phyloP scores from a whole-genome alignment of 2,797 vertebrate genomes.

The Rallus crepitans region DNA sequence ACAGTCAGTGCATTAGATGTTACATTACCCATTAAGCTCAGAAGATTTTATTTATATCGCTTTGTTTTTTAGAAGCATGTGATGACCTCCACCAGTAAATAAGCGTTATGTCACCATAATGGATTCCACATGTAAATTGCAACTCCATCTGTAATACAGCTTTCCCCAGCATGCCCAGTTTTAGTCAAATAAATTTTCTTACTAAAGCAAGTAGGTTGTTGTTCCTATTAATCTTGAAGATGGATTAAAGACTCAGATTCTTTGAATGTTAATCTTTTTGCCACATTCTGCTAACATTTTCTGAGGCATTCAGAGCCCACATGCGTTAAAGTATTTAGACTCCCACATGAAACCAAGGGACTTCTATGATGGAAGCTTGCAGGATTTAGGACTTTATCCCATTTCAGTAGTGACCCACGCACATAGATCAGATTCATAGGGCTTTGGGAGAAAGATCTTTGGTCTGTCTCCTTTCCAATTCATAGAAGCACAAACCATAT shows the following conservation, averaged over 20 bases:
- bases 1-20: conserved; percentile 1
- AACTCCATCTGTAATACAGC: neutral
- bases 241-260: neutral
- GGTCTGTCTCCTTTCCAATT: neutral
- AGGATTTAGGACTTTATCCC: neutral
- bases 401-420: neutral
- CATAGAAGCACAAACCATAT: neutral
- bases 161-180: neutral
- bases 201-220: neutral
- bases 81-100: conserved; percentile 34
- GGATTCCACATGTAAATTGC: conserved; percentile 5
- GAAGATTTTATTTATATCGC: conserved; percentile 31
- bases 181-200: conserved; percentile 18
- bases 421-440: neutral
- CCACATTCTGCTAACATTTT: neutral
- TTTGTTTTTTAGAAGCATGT: neutral
- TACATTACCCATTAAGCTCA: conserved; percentile 24
- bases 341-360: neutral
- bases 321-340: neutral
- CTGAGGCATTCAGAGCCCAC: neutral
- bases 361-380: neutral
- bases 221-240: neutral
- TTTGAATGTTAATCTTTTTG: neutral
- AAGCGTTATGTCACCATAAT: conserved; percentile 25
- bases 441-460: neutral